phyloP scores from a whole-genome alignment of 2,113 vertebrate species.

The Isurus oxyrinchus region DNA sequence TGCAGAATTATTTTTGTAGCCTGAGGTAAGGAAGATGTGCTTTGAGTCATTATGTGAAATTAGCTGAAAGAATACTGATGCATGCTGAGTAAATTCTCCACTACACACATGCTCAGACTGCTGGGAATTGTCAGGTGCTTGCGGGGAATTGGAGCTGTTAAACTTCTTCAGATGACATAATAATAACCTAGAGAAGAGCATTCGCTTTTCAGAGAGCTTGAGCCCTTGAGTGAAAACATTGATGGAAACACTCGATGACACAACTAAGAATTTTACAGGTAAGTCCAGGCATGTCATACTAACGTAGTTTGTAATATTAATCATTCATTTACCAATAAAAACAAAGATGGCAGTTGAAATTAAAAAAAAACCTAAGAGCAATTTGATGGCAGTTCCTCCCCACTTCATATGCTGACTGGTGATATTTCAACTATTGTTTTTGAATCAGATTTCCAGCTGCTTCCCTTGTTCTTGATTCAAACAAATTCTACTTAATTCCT shows the following conservation, averaged over 20 bases:
- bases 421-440: background rate
- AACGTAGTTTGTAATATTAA: background rate
- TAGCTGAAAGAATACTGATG: background rate
- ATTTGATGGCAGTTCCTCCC: background rate
- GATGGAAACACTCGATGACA: background rate
- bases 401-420: background rate
- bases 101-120: background rate
- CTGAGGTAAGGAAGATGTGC: background rate
- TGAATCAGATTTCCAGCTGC: background rate
- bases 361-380: background rate
- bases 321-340: background rate
- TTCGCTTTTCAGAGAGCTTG: background rate
- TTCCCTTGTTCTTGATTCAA: background rate
- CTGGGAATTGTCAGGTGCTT: background rate
- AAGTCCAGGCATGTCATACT: background rate
- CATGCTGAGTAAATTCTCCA: background rate
- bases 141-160: background rate
- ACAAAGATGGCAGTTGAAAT: background rate
- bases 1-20: background rate
- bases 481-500: background rate
- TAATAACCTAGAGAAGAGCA: background rate
- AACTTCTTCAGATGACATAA: background rate
- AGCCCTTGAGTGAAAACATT: background rate
- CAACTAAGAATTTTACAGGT: background rate
- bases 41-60: conserved; percentile 16